Conservation (phyloP, 2,797 vertebrate genomes). For the Rhincodon typus region DNA sequence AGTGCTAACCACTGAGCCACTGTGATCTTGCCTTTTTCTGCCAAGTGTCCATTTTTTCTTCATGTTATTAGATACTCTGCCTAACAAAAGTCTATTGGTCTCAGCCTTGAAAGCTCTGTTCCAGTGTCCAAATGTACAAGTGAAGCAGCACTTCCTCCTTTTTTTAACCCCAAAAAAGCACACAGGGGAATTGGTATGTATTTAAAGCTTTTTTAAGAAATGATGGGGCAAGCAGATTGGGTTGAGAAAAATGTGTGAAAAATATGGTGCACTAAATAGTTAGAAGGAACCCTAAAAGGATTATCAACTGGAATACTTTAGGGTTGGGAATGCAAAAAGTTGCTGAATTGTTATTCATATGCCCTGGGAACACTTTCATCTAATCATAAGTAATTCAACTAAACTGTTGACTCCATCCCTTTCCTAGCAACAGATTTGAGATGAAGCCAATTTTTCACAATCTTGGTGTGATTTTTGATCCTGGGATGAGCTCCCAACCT, state of each 20-base stretch:
- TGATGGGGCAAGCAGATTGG: neutral
- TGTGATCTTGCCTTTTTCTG: no score
- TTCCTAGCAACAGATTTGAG: no score
- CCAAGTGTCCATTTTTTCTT: neutral
- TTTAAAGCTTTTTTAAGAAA: neutral
- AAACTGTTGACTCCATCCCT: no score
- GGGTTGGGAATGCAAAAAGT: neutral
- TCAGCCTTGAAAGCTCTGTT: neutral
- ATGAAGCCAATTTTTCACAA: no score
- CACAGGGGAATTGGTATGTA: neutral
- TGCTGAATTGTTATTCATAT: neutral
- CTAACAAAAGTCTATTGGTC: neutral
- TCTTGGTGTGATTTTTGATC: no score
- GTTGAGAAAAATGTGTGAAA: neutral
- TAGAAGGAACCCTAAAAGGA: neutral
- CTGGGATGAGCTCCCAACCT: no score
- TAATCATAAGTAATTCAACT: neutral
- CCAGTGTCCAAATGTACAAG: neutral
- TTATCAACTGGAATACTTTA: neutral
- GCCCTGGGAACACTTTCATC: neutral
- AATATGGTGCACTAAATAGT: neutral
- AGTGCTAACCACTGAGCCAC: no score
- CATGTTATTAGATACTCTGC: neutral
- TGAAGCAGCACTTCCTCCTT: neutral
- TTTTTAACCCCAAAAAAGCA: neutral